Percentiles rank a stretch among this genome's conserved stretches.
Evolutionary conservation across 2,888 invertebrate genomes (phyloP).

Genomic region (Diarsia brunnea): DNA sequence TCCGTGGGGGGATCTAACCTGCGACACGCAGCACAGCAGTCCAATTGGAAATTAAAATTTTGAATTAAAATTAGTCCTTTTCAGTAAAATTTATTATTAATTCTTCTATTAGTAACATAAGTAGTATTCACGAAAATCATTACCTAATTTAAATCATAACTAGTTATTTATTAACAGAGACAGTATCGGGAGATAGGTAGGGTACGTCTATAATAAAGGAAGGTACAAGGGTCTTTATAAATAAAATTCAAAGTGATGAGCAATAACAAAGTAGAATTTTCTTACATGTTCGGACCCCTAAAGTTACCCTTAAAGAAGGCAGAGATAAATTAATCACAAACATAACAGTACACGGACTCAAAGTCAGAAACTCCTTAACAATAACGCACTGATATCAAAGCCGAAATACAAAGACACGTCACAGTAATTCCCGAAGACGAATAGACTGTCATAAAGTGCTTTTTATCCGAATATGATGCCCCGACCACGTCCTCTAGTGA

Average conservation of each 20-base stretch:
- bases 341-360: background rate
- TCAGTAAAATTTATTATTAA: too few relatives aligned
- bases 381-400: constrained; percentile 31
- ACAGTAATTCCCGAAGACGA: constrained; percentile 57
- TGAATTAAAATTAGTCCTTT: too few relatives aligned
- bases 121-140: background rate
- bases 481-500: background rate
- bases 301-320: background rate
- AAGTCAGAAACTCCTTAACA: constrained; percentile 35
- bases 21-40: too few relatives aligned
- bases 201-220: too few relatives aligned
- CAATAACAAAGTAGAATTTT: background rate
- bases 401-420: constrained; percentile 57
- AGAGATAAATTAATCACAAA: constrained; percentile 14
- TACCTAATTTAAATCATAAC: background rate
- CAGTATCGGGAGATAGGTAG: too few relatives aligned
- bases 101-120: too few relatives aligned
- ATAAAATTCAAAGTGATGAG: background rate
- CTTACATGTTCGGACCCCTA: background rate
- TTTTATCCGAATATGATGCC: constrained; percentile 50
- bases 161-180: too few relatives aligned
- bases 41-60: too few relatives aligned
- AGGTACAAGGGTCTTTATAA: background rate
- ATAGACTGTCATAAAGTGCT: constrained; percentile 57
- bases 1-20: too few relatives aligned